These are phyloP conservation scores for Sylvietta virens DNA, from an alignment of 2,113 vertebrate genomes.

Conservation along the genomic window DNA sequence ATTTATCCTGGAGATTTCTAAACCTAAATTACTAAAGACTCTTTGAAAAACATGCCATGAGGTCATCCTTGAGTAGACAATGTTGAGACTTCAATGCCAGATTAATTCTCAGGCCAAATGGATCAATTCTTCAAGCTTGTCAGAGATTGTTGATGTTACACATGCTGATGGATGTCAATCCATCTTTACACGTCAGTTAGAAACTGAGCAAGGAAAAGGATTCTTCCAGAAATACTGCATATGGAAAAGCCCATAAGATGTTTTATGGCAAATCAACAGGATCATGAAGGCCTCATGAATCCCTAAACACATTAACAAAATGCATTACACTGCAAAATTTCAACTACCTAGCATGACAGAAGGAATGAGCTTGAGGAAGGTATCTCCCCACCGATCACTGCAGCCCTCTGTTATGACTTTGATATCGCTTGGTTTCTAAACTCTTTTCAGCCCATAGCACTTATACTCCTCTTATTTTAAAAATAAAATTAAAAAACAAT, in stretches of 20 bases:
- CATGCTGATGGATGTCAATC: not conserved
- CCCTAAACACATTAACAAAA: not conserved
- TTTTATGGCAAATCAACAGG: not conserved
- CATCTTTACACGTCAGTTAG: not conserved
- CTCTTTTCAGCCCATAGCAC: not conserved
- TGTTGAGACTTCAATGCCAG: not conserved
- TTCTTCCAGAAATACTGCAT: not conserved
- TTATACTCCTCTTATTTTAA: not conserved
- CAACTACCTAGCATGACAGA: not conserved
- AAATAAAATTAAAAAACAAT: fast-evolving
- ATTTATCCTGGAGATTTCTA: not conserved
- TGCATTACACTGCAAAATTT: not conserved
- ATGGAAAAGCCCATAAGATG: not conserved
- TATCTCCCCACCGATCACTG: not conserved
- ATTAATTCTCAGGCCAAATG: not conserved
- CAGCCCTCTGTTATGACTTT: not conserved
- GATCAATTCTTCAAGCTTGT: not conserved
- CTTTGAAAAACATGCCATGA: not conserved
- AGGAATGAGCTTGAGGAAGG: not conserved
- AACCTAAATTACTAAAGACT: not conserved
- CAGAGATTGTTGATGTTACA: not conserved
- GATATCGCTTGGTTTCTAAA: not conserved
- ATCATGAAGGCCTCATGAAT: not conserved
- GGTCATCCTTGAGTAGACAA: not conserved
- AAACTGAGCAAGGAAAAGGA: not conserved